These are phyloP conservation scores for Athalia cordata DNA, from an alignment of 2,888 invertebrate species.

Conservation along the genomic window DNA sequence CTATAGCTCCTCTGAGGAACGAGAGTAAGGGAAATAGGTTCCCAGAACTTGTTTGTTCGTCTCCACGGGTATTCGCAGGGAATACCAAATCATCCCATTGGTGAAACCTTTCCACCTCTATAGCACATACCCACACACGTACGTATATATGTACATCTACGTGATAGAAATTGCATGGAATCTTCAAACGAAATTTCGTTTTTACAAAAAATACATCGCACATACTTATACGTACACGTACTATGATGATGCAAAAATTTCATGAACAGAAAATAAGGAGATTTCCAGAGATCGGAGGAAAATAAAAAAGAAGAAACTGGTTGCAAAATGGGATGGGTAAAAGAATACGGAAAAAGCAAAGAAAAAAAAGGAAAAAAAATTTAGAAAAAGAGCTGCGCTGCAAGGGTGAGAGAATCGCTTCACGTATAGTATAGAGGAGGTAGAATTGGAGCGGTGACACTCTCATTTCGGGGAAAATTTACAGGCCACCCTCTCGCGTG, in stretches of 20 bases:
- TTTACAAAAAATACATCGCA: no score
- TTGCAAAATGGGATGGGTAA: not conserved
- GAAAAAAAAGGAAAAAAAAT: slow-evolving; percentile 52
- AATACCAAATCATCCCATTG: slow-evolving; percentile 65
- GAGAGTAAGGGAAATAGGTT: slow-evolving; percentile 72
- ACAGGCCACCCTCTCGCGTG: slow-evolving; percentile 71
- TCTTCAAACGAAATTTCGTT: not conserved
- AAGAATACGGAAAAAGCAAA: not conserved
- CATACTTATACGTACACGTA: no score
- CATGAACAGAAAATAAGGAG: slow-evolving; percentile 43
- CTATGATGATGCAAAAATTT: not conserved
- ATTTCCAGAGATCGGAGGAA: slow-evolving; percentile 61
- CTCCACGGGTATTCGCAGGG: slow-evolving; percentile 58
- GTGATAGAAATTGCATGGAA: slow-evolving; percentile 4
- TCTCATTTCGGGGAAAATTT: slow-evolving; percentile 73
- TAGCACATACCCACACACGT: not conserved
- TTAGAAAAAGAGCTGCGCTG: slow-evolving; percentile 24
- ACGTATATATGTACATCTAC: not conserved
- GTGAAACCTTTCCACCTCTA: slow-evolving; percentile 25
- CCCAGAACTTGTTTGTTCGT: slow-evolving; percentile 71
- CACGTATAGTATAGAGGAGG: slow-evolving; percentile 45
- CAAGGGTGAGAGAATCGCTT: slow-evolving; percentile 49
- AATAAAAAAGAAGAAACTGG: not conserved
- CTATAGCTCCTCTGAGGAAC: slow-evolving; percentile 71
- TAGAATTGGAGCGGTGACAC: slow-evolving; percentile 66